These are phyloP conservation scores for Heloderma charlesbogerti DNA, from an alignment of 2,113 vertebrate genomes.

Conservation along the genomic window DNA sequence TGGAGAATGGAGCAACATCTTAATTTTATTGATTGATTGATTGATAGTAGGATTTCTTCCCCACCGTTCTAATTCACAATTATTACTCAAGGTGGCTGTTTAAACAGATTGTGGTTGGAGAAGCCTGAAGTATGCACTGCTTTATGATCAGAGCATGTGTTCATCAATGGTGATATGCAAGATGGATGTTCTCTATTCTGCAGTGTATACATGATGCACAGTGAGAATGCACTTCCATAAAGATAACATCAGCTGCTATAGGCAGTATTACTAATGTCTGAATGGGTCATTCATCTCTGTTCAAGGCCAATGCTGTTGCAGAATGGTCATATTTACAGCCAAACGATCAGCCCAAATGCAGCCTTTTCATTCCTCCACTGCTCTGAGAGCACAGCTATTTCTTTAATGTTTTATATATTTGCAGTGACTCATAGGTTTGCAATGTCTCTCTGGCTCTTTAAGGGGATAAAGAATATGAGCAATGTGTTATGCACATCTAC, in stretches of 20 bases:
- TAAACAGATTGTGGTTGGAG: neutral
- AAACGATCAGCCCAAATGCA: slow-evolving; percentile 40
- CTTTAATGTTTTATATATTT: slow-evolving; percentile 46
- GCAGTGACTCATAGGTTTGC: slow-evolving; percentile 28
- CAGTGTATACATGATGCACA: neutral
- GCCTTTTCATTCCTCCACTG: slow-evolving; percentile 51
- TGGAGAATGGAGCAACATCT: neutral
- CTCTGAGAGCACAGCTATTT: slow-evolving; percentile 26
- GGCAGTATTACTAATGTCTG: slow-evolving; percentile 33
- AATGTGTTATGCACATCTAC: slow-evolving; percentile 34
- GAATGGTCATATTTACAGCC: slow-evolving; percentile 44
- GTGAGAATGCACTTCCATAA: neutral
- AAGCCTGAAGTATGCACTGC: neutral
- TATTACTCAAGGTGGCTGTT: neutral
- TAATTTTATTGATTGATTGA: neutral
- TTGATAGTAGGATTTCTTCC: neutral
- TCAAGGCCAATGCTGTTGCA: slow-evolving; percentile 7
- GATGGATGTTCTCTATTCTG: neutral
- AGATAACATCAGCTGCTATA: slow-evolving; percentile 44
- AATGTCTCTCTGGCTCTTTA: slow-evolving; percentile 39
- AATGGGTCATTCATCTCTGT: slow-evolving; percentile 29
- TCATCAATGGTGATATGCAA: neutral
- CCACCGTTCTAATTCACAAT: neutral
- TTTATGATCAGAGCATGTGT: neutral
- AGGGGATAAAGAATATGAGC: slow-evolving; percentile 48